phyloP scores from a whole-genome alignment of 2,113 vertebrate genomes.

The Dromas ardeola region DNA sequence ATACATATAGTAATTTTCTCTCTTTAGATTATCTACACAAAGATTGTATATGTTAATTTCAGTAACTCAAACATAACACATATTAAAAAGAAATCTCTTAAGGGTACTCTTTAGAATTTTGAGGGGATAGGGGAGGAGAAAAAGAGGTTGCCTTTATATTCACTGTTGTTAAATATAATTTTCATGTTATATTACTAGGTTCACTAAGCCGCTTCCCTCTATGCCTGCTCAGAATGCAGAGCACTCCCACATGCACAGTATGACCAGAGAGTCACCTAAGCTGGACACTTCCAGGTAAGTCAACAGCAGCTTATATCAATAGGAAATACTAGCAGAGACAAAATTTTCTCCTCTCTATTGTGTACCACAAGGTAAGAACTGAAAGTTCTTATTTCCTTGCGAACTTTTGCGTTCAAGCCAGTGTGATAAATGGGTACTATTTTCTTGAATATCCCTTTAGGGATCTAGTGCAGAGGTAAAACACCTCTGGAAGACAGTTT shows the following conservation, averaged over 20 bases:
- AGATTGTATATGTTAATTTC: background rate
- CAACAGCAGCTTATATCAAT: background rate
- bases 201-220: conserved; percentile 28
- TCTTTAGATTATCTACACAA: background rate
- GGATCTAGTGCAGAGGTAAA: background rate
- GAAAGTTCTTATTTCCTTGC: background rate
- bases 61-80: background rate
- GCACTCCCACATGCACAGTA: background rate
- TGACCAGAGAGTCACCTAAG: conserved; percentile 23
- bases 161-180: background rate
- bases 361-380: background rate
- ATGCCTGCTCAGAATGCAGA: conserved; percentile 43
- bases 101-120: background rate
- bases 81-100: background rate
- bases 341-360: background rate
- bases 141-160: background rate
- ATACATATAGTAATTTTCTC: background rate
- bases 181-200: conserved; percentile 16
- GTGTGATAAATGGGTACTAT: background rate
- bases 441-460: background rate
- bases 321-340: background rate
- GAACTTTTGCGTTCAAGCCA: background rate
- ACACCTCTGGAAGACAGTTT: background rate
- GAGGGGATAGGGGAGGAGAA: background rate
- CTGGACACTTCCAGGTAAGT: conserved; percentile 28